Conservation (phyloP, 1,140 invertebrate species). For the Macrobrachium nipponense region DNA sequence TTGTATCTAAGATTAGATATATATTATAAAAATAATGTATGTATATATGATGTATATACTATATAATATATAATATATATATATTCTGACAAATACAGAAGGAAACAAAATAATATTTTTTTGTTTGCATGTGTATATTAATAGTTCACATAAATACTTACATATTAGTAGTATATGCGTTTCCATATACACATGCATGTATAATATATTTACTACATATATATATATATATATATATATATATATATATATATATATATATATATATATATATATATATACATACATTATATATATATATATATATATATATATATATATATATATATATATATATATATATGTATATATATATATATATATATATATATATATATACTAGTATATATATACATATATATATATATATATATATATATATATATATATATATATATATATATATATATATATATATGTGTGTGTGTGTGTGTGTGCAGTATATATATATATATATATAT, state of each 20-base stretch:
- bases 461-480: neutral
- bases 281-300: slow-evolving; percentile 30
- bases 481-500: slow-evolving; percentile 23
- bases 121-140: neutral
- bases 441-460: slow-evolving; percentile 22
- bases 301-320: slow-evolving; percentile 31
- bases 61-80: neutral
- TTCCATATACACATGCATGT: neutral
- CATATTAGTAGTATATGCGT: slow-evolving; percentile 8
- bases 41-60: slow-evolving; percentile 10
- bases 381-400: too few species aligned
- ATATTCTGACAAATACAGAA: neutral
- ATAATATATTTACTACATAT: neutral
- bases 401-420: slow-evolving; percentile 23
- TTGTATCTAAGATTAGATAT: neutral
- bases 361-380: too few species aligned
- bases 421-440: slow-evolving; percentile 20
- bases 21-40: slow-evolving; percentile 16
- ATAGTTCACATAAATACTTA: neutral
- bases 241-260: slow-evolving; percentile 27
- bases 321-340: slow-evolving; percentile 16
- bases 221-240: slow-evolving; percentile 20
- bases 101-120: neutral
- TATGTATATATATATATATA: too few species aligned
- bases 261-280: slow-evolving; percentile 25